phyloP scores from a whole-genome alignment of 1,140 invertebrate species.

The Propsilocerus akamusi region DNA sequence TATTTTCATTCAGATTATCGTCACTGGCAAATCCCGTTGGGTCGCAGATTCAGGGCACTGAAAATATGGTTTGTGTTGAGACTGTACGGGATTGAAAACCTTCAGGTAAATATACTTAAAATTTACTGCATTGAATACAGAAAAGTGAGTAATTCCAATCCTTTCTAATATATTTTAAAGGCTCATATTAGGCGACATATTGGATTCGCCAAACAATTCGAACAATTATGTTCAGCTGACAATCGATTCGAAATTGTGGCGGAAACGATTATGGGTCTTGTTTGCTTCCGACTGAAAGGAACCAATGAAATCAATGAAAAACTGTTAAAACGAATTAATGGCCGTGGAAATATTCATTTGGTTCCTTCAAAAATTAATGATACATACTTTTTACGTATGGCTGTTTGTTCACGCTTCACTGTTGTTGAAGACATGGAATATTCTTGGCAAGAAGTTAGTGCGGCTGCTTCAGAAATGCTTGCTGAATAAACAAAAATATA shows the following conservation, averaged over 20 bases:
- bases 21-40: constrained; percentile 96
- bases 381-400: constrained; percentile 74
- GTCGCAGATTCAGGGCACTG: constrained; percentile 79
- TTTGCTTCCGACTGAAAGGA: constrained; percentile 85
- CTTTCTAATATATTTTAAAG: neutral
- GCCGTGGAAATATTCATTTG: constrained; percentile 80
- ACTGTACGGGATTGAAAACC: constrained; percentile 70
- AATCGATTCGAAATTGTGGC: constrained; percentile 69
- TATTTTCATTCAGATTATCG: no score
- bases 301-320: constrained; percentile 69
- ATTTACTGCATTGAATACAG: neutral
- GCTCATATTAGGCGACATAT: constrained; percentile 69
- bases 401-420: constrained; percentile 74
- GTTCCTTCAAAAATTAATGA: constrained; percentile 79
- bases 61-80: constrained; percentile 96
- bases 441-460: constrained; percentile 67
- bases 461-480: constrained; percentile 44
- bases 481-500: constrained; percentile 18
- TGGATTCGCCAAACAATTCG: constrained; percentile 66
- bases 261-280: constrained; percentile 76
- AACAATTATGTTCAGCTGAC: constrained; percentile 44
- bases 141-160: constrained; percentile 5
- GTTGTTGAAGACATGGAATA: constrained; percentile 64
- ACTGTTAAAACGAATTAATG: constrained; percentile 73
- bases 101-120: constrained; percentile 35